Evolutionary conservation across 2,113 vertebrate genomes (phyloP), one percentile per base, ranked within the genome.

Genomic region (Corythoichthys haematopterus): DNA sequence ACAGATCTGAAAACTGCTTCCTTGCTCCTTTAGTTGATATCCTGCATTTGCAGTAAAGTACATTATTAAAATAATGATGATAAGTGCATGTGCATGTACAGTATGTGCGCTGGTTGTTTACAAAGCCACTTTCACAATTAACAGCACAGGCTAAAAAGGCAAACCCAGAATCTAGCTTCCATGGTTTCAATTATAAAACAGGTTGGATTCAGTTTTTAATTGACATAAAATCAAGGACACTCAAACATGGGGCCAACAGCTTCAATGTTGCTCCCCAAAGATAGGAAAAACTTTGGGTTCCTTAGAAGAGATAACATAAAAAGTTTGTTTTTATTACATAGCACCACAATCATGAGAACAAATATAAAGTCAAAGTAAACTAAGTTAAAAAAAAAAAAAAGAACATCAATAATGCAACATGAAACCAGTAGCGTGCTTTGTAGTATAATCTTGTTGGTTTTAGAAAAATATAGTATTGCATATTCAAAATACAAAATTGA

Each of bases 61-160:
- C 5, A 33, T 57, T 33, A 36, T 57, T 57, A 33, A 63, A 40
- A 80, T 69, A 82, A 84, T 69, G 62, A 72, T 78, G 75, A 87
- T 78, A 80, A 85, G 71, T 37, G 64, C 47, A 60, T 78, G 63
- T 66, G 57, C 70, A 53, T 43, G 20, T 28, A 28, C 71, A 56
- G 65, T 64, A 50, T 75, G 66, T 77, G 28, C 70, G 40, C 40
- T 43, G 40, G 40, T 43, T 5, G 40, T 82, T 78, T 82, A 68
- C 74, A 84, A 80, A 80, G 64, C 35, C 56, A 64, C 43, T 63
- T 77, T 50, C 50, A 56, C 78, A 72, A 83, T 53, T 48, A 51
- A 69, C 74, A 79, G 77, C 82, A 82, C 81, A 80, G 78, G 35
- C 51, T 61, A 16, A 48, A 71, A 70, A 74, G 51, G 74, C 35